Evolutionary conservation across 2,797 vertebrate species (phyloP), one percentile per base, ranked within the genome.

Genomic region (Typhlichthys subterraneus): DNA sequence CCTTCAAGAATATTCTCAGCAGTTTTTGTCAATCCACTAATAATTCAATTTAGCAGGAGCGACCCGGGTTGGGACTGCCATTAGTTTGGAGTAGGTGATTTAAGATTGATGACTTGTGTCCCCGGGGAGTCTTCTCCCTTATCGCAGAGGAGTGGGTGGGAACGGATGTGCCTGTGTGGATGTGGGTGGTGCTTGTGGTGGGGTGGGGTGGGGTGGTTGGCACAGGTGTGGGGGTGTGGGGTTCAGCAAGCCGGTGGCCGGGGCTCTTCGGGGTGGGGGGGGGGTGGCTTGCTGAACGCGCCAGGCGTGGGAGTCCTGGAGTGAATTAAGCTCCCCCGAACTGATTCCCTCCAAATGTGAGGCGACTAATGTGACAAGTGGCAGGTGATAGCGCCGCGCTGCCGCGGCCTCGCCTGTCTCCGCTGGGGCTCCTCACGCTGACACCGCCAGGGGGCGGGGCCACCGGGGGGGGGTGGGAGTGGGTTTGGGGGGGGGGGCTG

Each of bases 71-170:
- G 83, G 81, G 79, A 70, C 87, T 87, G 89, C 91, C 91, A 93
- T 93, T 93, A 93, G 89, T 89, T 92, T 88, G 87, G 84, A 90
- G 85, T 86, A 90, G 82, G 79, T 89, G 88, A 93, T 92, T 93
- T 91, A 91, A 92, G 90, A 93, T 93, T 93, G 92, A 94, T 93
- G 91, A 92, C 89, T 93, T 91, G 86, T 88, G 89, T 91, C 92
- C 84, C 88, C 68, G 31, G 90, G 87, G 91, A 92, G 88, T 87
- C 70, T 23, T 77, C 79, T 85, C 87, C 83, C 82, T 70, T 69
- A 61, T 84, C 83, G 47, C 61, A 62, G 46, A 55, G 12, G 17
- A 1, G 63, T n/a, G 31, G 65, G 7, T 48, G 46, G 46, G 11
- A 48, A n/a, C 6, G 12, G 46, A 11, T 14, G 47, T 49, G 59